A percentile compares a stretch with the other conserved stretches of the same genome.
Conservation (phyloP, 1,140 invertebrate genomes). For the Papilio dardanus region DNA sequence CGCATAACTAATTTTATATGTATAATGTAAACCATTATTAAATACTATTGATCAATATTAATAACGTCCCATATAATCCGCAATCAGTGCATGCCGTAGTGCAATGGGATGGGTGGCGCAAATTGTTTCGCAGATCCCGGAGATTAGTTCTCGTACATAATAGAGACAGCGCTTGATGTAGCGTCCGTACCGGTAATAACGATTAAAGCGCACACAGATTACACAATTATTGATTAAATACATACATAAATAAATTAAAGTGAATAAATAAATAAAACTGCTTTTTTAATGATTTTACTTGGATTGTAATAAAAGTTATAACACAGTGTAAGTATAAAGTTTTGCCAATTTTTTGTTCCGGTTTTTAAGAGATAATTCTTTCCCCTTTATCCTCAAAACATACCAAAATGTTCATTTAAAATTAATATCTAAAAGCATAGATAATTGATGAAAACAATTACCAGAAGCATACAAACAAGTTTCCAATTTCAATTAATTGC, state of each 20-base stretch:
- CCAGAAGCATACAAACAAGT: not conserved
- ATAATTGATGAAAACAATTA: not conserved
- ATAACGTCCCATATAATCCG: not conserved
- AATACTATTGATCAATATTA: not conserved
- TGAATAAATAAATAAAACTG: too few relatives aligned
- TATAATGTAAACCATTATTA: not conserved
- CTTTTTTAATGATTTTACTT: not conserved
- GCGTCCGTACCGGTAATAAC: constrained; percentile 9
- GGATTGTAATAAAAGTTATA: not conserved
- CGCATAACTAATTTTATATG: too few relatives aligned
- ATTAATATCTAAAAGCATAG: too few relatives aligned
- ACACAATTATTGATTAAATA: not conserved
- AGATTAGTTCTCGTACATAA: constrained; percentile 25
- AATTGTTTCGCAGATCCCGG: constrained; percentile 24
- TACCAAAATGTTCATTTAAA: too few relatives aligned
- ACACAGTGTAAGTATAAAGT: too few relatives aligned
- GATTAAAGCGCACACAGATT: not conserved
- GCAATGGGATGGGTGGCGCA: not conserved
- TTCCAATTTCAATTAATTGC: constrained; percentile 21
- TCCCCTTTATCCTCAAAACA: too few relatives aligned
- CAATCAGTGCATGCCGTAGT: not conserved
- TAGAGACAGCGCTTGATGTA: constrained; percentile 17
- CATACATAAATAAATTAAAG: not conserved
- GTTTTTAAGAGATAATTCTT: too few relatives aligned
- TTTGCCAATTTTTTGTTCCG: too few relatives aligned